Evolutionary conservation across 2,113 vertebrate species (phyloP).

Genomic region (Channa argus): DNA sequence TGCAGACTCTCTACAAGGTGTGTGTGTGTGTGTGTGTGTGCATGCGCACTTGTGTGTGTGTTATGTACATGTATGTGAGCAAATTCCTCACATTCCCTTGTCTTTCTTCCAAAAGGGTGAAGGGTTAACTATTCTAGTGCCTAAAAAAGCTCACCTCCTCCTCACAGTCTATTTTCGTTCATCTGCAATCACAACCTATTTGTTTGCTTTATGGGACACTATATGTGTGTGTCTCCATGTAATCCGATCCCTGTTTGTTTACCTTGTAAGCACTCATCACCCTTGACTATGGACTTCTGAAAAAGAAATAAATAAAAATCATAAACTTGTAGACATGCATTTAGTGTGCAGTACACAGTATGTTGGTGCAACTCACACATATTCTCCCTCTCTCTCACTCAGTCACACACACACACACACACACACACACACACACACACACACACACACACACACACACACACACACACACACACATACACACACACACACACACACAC

Average conservation of each 20-base stretch:
- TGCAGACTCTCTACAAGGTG: constrained; percentile 39
- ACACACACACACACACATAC: neutral
- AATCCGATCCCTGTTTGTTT: constrained; percentile 52
- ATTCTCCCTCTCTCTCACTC: too few relatives aligned
- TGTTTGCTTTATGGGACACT: constrained; percentile 66
- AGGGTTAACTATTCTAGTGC: constrained; percentile 61
- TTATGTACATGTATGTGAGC: constrained; percentile 46
- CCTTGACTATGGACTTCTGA: constrained; percentile 48
- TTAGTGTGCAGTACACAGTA: neutral
- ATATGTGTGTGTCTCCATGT: constrained; percentile 23
- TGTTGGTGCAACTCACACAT: neutral
- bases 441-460: constrained; percentile 7
- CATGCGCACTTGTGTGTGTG: constrained; percentile 25
- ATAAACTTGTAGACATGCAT: constrained; percentile 7
- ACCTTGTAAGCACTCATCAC: constrained; percentile 35
- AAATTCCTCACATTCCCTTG: constrained; percentile 74
- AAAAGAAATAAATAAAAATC: constrained; percentile 8
- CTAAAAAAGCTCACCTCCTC: constrained; percentile 64
- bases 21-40: constrained; percentile 46
- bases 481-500: constrained; percentile 1
- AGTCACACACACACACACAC: neutral
- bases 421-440: too few relatives aligned
- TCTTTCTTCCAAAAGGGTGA: constrained; percentile 48
- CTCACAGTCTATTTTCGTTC: constrained; percentile 50
- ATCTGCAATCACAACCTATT: constrained; percentile 68